Percentiles rank a stretch among this genome's conserved stretches.
phyloP scores from a whole-genome alignment of 2,888 invertebrate genomes.

The Synanthedon andrenaeformis region DNA sequence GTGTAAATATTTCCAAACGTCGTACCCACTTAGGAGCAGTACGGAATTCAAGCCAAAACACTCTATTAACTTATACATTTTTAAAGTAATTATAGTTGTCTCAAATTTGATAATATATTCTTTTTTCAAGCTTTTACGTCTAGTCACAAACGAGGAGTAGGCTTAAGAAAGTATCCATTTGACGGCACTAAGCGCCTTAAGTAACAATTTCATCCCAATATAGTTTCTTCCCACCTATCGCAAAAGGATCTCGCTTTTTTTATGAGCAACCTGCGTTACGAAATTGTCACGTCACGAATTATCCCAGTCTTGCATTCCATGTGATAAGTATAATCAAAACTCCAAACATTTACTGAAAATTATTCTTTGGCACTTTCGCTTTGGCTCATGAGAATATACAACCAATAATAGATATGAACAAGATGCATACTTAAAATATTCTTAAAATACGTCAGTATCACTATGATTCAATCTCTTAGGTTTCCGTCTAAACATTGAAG shows the following conservation, averaged over 20 bases:
- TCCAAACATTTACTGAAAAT: neutral
- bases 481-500: too few species aligned
- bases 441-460: neutral
- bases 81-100: too few species aligned
- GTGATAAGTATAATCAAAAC: neutral
- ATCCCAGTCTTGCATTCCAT: neutral
- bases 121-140: too few species aligned
- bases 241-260: too few species aligned
- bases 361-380: slow-evolving; percentile 29
- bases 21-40: too few species aligned
- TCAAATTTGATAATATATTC: too few species aligned
- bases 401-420: neutral
- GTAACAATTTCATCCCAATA: neutral
- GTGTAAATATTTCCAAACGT: too few species aligned
- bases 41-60: too few species aligned
- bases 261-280: neutral
- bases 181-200: neutral
- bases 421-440: neutral
- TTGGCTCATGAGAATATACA: slow-evolving; percentile 16
- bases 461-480: neutral
- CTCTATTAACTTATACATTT: too few species aligned
- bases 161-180: too few species aligned
- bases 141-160: too few species aligned
- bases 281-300: neutral
- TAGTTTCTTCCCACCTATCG: too few species aligned